These are phyloP conservation scores for Agonopterix heracliana DNA, from an alignment of 2,888 invertebrate genomes.

Conservation along the genomic window DNA sequence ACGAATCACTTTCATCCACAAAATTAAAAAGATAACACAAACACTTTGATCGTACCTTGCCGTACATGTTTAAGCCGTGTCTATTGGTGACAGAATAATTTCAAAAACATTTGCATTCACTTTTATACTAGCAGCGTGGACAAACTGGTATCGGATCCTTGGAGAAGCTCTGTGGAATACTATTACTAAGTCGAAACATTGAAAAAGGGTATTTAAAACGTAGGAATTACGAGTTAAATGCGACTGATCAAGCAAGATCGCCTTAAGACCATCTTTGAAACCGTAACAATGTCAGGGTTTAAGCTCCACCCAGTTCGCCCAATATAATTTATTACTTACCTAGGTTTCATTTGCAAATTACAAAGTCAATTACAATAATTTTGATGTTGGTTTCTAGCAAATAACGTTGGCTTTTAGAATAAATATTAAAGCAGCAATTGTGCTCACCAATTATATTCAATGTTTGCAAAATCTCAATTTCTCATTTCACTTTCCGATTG, in stretches of 20 bases:
- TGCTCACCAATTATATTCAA: too few species aligned
- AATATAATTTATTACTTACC: background rate
- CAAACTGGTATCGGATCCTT: slow-evolving; percentile 45
- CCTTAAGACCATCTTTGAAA: slow-evolving; percentile 13
- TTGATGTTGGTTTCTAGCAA: too few species aligned
- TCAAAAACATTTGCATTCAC: slow-evolving; percentile 42
- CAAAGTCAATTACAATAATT: background rate
- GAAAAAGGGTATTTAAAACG: slow-evolving; percentile 21
- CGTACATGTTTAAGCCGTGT: slow-evolving; percentile 48
- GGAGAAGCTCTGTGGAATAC: slow-evolving; percentile 2
- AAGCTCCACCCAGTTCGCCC: slow-evolving; percentile 19
- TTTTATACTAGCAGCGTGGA: slow-evolving; percentile 52
- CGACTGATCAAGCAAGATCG: background rate
- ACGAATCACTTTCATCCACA: background rate
- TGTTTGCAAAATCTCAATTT: too few species aligned
- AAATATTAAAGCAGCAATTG: too few species aligned
- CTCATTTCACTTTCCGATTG: too few species aligned
- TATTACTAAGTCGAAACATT: slow-evolving; percentile 12
- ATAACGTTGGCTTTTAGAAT: too few species aligned
- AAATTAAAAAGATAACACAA: slow-evolving; percentile 1
- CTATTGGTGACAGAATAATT: slow-evolving; percentile 50
- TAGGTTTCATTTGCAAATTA: background rate
- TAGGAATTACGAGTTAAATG: slow-evolving; percentile 5
- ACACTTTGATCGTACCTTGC: slow-evolving; percentile 35
- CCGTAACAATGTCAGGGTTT: slow-evolving; percentile 39